phyloP scores from a whole-genome alignment of 1,140 invertebrate species.

The Stegodyphus mimosarum region DNA sequence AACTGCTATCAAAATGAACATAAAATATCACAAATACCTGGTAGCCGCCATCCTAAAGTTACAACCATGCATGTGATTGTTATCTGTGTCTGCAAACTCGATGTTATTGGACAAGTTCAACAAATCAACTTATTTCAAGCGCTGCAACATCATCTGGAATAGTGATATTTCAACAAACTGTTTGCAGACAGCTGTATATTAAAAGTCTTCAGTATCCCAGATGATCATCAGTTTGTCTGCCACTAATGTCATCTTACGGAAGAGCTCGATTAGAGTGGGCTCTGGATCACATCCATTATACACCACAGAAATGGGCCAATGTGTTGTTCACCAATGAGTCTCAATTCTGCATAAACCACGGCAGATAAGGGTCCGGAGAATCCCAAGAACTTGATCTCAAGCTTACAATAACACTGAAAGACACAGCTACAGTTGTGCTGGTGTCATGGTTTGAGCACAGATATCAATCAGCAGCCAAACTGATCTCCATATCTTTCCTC shows the following conservation, averaged over 20 bases:
- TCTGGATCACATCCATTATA: background rate
- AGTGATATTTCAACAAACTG: background rate
- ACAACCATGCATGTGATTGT: background rate
- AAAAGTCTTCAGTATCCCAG: background rate
- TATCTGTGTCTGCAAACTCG: background rate
- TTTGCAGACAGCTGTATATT: background rate
- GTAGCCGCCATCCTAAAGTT: background rate
- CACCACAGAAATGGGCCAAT: background rate
- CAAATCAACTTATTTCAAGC: background rate
- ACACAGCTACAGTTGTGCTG: background rate
- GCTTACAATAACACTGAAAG: background rate
- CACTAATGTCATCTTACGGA: background rate
- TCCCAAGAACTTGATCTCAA: background rate
- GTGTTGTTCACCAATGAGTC: background rate
- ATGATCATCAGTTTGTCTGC: background rate
- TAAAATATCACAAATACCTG: background rate
- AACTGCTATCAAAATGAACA: constrained; percentile 1
- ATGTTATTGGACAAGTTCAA: background rate
- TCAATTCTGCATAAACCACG: background rate
- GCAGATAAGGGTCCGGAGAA: background rate
- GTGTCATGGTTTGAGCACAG: background rate
- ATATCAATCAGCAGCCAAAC: background rate
- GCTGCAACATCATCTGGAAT: background rate
- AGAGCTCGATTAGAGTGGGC: background rate
- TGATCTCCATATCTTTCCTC: background rate